Base-by-base conservation (phyloP, 2,888 invertebrate genomes). In the Lagria hirta region DNA sequence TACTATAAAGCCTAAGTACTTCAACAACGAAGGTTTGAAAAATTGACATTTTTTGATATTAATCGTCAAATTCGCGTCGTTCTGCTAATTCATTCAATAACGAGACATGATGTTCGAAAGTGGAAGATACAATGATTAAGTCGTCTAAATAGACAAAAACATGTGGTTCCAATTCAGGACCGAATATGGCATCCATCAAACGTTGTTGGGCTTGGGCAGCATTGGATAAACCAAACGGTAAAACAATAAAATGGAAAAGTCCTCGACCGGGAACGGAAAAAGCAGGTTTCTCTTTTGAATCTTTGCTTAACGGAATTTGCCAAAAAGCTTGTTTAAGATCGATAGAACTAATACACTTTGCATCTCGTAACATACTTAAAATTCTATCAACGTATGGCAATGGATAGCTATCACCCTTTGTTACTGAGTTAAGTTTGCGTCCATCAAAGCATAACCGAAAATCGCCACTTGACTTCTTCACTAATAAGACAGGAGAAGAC, bases 241-340 rank as follows among this genome's bases (percentile, higher is more conserved):
- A 32, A 4, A 44, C 48, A 1, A 11, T 33, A 34, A 55, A 63
- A 16, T 65, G 52, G 35, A 56, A 63, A 3, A 58, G 47, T 2
- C 62, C 63, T 17, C 57, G 40, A 5, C 58, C 52, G 2, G 57
- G 56, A 1, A 66, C 54, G 10, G 50, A 45, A 49, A 66, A 67
- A 4, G 64, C 61, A 11, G 64, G 60, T 36, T 61, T 61, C 26
- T 58, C 57, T 7, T 33, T 12, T 12, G 53, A 55, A 7, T 32
- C 23, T 16, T 34, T 22, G 21, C 48, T 33, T 22, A 64, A 33
- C 1, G 54, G 52, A n/a, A 62, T 47, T 36, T 63, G 57, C 55
- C 54, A 58, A 43, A 56, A 60, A 4, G 51, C 52, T 10, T 37
- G 36, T 11, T 46, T 49, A 1, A 59, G 32, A 43, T 61, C 55